Evolutionary conservation across 2,888 invertebrate species (phyloP).

Genomic region (Cancer borealis): DNA sequence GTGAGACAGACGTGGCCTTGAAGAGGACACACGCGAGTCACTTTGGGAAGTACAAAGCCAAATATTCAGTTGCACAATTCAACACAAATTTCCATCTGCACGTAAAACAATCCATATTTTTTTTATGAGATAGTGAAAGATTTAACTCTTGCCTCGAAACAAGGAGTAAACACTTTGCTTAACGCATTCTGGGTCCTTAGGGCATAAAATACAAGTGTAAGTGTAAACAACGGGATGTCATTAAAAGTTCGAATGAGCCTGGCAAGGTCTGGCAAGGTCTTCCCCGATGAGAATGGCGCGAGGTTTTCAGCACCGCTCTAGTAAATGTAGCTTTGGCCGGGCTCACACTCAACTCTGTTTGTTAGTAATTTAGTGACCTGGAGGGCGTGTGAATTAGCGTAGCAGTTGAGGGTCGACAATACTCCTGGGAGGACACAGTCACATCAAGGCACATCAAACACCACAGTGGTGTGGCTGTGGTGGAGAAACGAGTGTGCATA

Average conservation of each 20-base stretch:
- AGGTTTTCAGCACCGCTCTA: background rate
- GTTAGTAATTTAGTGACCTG: conserved; percentile 15
- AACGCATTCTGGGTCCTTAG: background rate
- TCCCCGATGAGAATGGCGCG: background rate
- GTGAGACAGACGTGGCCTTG: background rate
- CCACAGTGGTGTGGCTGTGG: background rate
- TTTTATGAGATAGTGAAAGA: background rate
- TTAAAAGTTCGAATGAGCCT: conserved; percentile 36
- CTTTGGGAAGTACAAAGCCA: too few relatives aligned
- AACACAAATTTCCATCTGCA: background rate
- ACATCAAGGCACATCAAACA: background rate
- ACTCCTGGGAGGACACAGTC: background rate
- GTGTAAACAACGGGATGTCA: conserved; percentile 30
- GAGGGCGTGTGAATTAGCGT: conserved; percentile 36
- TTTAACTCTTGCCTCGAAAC: background rate
- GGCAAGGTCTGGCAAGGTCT: background rate
- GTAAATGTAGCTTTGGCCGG: background rate
- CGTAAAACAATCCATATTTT: background rate
- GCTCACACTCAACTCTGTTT: conserved; percentile 30
- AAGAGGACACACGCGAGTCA: background rate
- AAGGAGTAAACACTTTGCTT: background rate
- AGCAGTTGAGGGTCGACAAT: background rate
- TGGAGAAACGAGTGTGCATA: background rate
- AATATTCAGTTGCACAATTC: background rate
- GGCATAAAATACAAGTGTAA: background rate